A percentile compares a stretch with the other conserved stretches of the same genome.
Evolutionary conservation across 2,113 vertebrate species (phyloP).

Genomic region (Laticauda laticaudata): DNA sequence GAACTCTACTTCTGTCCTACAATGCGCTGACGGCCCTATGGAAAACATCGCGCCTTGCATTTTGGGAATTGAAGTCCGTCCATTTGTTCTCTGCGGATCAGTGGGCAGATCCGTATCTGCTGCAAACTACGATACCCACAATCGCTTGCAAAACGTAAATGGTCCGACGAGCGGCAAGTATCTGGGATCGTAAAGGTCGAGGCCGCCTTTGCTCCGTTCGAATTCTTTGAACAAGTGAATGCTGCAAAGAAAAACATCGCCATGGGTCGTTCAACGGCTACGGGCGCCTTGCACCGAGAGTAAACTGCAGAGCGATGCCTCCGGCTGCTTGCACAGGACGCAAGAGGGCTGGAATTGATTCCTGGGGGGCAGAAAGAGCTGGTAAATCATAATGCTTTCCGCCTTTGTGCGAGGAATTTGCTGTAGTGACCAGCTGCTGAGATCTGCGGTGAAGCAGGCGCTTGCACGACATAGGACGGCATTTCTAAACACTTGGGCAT

Average conservation of each 20-base stretch:
- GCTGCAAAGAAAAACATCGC: neutral
- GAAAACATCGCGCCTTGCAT: conserved; percentile 10
- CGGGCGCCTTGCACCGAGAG: neutral
- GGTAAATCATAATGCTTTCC: conserved; percentile 53
- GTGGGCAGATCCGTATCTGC: neutral
- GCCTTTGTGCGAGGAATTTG: conserved; percentile 18
- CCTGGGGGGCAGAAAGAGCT: neutral
- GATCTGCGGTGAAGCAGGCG: conserved; percentile 1
- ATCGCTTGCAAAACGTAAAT: conserved; percentile 31
- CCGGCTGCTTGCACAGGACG: neutral
- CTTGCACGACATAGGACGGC: neutral
- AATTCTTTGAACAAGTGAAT: neutral
- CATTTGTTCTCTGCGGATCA: neutral
- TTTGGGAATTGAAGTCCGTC: conserved; percentile 59
- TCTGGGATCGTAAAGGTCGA: accelerated
- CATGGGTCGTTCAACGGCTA: neutral
- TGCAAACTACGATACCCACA: conserved; percentile 49
- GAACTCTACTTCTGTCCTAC: neutral
- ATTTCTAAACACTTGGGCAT: neutral
- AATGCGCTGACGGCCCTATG: accelerated
- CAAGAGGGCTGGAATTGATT: neutral
- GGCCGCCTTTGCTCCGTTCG: neutral
- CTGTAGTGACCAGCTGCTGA: conserved; percentile 30
- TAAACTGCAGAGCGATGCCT: neutral
- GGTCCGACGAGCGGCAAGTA: neutral